Conservation (phyloP, 2,113 vertebrate genomes). For the Indri indri region DNA sequence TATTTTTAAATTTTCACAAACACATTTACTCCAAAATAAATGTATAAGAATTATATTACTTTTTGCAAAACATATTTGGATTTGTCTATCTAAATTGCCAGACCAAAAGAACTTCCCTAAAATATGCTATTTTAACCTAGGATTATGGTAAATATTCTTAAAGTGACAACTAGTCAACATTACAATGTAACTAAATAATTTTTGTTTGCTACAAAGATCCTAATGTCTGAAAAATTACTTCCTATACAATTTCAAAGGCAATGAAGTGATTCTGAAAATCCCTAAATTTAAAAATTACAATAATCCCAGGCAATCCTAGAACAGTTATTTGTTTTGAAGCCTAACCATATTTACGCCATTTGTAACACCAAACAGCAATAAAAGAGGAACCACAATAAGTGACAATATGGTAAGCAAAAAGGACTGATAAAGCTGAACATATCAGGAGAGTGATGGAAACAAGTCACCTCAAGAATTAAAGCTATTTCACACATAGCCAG, state of each 20-base stretch:
- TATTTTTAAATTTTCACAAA: constrained; percentile 32
- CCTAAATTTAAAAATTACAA: background rate
- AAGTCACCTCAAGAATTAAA: constrained; percentile 36
- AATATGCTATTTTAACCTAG: constrained; percentile 5
- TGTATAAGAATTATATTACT: background rate
- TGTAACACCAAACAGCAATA: background rate
- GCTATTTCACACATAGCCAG: background rate
- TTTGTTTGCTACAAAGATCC: background rate
- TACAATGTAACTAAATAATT: background rate
- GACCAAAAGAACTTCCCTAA: constrained; percentile 1
- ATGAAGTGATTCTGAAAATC: constrained; percentile 10
- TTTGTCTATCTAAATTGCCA: background rate
- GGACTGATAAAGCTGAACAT: background rate
- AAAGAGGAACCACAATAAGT: background rate
- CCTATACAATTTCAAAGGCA: background rate
- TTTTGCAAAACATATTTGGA: background rate
- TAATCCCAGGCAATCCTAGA: background rate
- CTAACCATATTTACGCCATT: background rate
- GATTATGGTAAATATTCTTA: constrained; percentile 24
- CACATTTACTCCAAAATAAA: constrained; percentile 55
- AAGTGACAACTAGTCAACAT: background rate
- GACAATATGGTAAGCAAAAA: background rate
- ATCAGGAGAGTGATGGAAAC: background rate
- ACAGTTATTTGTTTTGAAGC: constrained; percentile 2
- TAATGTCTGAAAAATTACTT: constrained; percentile 25